Evolutionary conservation across 1,140 invertebrate genomes (phyloP).

Genomic region (Archivesica marissinica): DNA sequence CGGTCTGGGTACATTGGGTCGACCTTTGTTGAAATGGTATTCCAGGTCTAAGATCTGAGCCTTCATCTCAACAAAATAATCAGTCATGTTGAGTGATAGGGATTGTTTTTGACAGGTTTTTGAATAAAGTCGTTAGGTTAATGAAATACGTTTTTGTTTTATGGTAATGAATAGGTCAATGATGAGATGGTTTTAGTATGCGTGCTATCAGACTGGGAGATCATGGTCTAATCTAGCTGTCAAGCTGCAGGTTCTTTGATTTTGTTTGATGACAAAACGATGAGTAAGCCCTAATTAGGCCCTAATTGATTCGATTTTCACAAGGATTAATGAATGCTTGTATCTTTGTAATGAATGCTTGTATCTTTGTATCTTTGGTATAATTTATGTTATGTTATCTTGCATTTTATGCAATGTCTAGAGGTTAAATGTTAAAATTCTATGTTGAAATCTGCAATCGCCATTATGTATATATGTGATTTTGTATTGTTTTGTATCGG

Average conservation of each 20-base stretch:
- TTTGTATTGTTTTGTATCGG: too few relatives aligned
- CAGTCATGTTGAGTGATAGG: constrained; percentile 9
- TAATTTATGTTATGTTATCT: too few relatives aligned
- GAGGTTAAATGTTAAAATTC: too few relatives aligned
- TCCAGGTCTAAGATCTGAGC: constrained; percentile 10
- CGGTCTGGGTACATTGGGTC: background rate
- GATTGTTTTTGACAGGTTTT: constrained; percentile 26
- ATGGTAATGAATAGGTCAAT: background rate
- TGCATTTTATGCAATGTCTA: too few relatives aligned
- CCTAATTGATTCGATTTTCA: constrained; percentile 12
- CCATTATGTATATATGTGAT: too few relatives aligned
- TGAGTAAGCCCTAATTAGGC: background rate
- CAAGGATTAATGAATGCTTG: background rate
- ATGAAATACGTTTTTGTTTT: constrained; percentile 14
- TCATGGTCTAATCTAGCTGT: background rate
- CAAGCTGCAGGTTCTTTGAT: background rate
- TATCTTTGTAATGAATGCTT: background rate
- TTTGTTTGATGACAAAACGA: background rate
- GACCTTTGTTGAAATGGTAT: background rate
- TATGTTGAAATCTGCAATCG: too few relatives aligned
- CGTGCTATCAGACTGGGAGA: background rate
- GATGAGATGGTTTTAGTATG: background rate
- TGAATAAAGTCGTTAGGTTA: background rate
- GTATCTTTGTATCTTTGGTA: too few relatives aligned
- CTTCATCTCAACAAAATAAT: constrained; percentile 10